Evolutionary conservation across 2,113 vertebrate genomes (phyloP).

Genomic region (Chaenocephalus aceratus): DNA sequence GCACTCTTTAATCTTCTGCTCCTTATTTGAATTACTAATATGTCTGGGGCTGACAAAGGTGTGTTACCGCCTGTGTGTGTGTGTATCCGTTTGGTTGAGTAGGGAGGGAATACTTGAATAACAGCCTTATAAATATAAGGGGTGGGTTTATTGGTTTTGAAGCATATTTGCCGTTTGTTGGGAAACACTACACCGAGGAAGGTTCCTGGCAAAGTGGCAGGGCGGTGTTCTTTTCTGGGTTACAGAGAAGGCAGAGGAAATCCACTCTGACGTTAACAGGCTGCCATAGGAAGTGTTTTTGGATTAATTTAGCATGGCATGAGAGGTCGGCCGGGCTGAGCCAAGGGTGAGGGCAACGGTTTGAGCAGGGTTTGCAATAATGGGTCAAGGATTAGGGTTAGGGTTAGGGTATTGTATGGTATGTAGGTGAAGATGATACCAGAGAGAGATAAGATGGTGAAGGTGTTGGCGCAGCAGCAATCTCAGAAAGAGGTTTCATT

Average conservation of each 20-base stretch:
- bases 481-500: constrained; percentile 58
- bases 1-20: constrained; percentile 82
- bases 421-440: constrained; percentile 51
- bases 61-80: constrained; percentile 38
- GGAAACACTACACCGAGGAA: constrained; percentile 84
- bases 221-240: constrained; percentile 85
- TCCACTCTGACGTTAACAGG: constrained; percentile 86
- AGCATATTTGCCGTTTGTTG: constrained; percentile 83
- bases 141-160: constrained; percentile 85
- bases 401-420: constrained; percentile 10
- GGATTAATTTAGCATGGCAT: constrained; percentile 84
- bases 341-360: constrained; percentile 52
- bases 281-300: constrained; percentile 88
- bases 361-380: constrained; percentile 38
- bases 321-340: constrained; percentile 51
- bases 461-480: constrained; percentile 59
- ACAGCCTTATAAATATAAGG: constrained; percentile 85
- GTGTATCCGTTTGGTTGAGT: constrained; percentile 59
- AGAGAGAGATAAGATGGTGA: constrained; percentile 17
- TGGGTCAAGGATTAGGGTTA: constrained; percentile 2
- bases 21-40: constrained; percentile 86
- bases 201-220: constrained; percentile 83
- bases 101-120: constrained; percentile 82
- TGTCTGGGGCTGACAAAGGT: constrained; percentile 69
- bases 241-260: constrained; percentile 81